These are phyloP conservation scores for Aplodontia rufa DNA, from an alignment of 2,113 vertebrate genomes.

Conservation along the genomic window DNA sequence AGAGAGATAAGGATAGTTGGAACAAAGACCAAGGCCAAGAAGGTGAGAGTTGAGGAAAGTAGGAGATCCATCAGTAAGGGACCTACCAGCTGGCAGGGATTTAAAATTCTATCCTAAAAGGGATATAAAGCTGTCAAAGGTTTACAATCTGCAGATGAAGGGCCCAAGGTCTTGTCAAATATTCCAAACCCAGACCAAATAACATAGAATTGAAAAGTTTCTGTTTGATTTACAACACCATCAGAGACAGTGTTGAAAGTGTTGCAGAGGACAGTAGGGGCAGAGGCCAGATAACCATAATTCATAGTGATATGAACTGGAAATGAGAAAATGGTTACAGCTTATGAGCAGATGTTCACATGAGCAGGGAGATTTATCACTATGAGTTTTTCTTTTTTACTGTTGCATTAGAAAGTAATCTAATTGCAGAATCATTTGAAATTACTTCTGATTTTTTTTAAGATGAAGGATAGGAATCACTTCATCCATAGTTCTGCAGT, in stretches of 20 bases:
- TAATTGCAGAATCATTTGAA: slow-evolving; percentile 23
- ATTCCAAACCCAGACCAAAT: background rate
- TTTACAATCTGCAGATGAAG: background rate
- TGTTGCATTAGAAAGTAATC: slow-evolving; percentile 69
- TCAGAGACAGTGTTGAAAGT: background rate
- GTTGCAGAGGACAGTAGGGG: background rate
- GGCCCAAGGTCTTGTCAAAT: background rate
- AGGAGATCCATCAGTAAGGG: background rate
- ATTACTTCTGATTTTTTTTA: background rate
- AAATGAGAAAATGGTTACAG: background rate
- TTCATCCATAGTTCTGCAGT: slow-evolving; percentile 38
- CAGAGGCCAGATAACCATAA: background rate
- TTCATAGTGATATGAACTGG: background rate
- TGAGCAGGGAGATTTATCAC: background rate
- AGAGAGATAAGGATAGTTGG: background rate
- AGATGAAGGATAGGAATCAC: slow-evolving; percentile 39
- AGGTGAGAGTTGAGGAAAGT: background rate
- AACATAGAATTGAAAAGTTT: background rate
- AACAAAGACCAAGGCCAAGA: background rate
- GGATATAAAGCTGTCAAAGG: background rate
- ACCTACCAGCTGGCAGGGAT: background rate
- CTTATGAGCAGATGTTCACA: background rate
- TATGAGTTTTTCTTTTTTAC: background rate
- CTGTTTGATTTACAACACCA: background rate
- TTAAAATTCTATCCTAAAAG: background rate